Evolutionary conservation across 2,888 invertebrate genomes (phyloP).

Genomic region (Eurois occulta): DNA sequence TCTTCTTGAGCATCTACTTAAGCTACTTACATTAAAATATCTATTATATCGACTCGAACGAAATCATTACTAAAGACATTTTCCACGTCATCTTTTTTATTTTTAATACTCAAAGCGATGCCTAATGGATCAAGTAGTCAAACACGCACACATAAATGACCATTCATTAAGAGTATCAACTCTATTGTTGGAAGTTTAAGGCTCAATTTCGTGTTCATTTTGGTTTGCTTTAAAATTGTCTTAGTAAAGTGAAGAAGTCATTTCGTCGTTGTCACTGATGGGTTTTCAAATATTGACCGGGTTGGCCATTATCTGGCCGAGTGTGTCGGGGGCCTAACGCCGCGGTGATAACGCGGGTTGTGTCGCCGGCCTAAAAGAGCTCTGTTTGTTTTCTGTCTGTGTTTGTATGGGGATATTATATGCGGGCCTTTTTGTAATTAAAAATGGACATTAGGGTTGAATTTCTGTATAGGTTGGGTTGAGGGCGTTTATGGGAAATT

Average conservation of each 20-base stretch:
- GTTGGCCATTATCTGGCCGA: constrained; percentile 84
- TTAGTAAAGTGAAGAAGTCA: constrained; percentile 87
- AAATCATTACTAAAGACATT: constrained; percentile 77
- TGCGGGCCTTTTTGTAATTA: constrained; percentile 81
- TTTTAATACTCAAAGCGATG: constrained; percentile 79
- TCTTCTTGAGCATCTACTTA: constrained; percentile 59
- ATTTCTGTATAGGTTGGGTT: constrained; percentile 61
- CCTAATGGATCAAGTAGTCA: constrained; percentile 83
- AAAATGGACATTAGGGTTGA: constrained; percentile 74
- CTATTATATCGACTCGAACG: constrained; percentile 71
- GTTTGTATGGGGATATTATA: constrained; percentile 81
- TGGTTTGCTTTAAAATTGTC: constrained; percentile 69
- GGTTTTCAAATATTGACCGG: constrained; percentile 89
- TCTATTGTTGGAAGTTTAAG: constrained; percentile 60
- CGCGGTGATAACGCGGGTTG: constrained; percentile 81
- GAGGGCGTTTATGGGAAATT: constrained; percentile 35
- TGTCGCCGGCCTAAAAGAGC: constrained; percentile 81
- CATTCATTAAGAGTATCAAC: constrained; percentile 60
- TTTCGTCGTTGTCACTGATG: constrained; percentile 85
- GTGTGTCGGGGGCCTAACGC: constrained; percentile 79
- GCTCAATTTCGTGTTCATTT: constrained; percentile 60
- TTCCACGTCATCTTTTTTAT: constrained; percentile 76
- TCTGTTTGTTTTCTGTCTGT: constrained; percentile 83
- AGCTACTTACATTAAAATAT: constrained; percentile 64
- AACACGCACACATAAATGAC: constrained; percentile 58